phyloP scores from a whole-genome alignment of 2,888 invertebrate species.

The Dicyrtomina minuta region DNA sequence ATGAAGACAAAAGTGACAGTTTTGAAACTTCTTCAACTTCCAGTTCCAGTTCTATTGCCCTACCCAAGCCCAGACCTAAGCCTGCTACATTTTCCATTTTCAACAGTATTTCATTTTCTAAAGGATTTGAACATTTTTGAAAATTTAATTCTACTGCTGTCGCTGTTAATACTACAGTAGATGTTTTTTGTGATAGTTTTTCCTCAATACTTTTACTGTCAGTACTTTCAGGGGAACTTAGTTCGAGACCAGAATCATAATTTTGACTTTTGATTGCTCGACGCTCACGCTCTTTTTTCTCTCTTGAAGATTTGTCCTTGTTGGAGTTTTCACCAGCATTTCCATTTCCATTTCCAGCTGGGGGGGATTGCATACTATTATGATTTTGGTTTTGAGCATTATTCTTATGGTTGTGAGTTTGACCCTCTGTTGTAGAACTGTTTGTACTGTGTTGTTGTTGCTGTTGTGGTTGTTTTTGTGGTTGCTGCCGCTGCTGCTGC shows the following conservation, averaged over 20 bases:
- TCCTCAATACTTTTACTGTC: not conserved
- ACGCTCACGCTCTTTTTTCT: not conserved
- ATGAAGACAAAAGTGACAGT: too few species aligned
- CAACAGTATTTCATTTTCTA: too few species aligned
- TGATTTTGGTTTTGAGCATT: not conserved
- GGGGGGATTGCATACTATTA: not conserved
- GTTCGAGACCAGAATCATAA: slow-evolving; percentile 52
- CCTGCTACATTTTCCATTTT: too few species aligned
- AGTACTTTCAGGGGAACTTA: slow-evolving; percentile 49
- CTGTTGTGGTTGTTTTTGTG: not conserved
- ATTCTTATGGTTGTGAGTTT: not conserved
- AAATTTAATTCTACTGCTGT: not conserved
- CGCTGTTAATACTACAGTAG: not conserved
- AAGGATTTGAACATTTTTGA: not conserved
- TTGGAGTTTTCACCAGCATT: not conserved
- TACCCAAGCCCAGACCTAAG: too few species aligned
- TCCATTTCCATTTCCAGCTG: not conserved
- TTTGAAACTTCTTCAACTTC: too few species aligned
- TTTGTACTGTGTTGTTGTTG: not conserved
- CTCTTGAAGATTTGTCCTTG: not conserved
- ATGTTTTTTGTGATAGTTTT: not conserved
- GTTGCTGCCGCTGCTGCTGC: not conserved
- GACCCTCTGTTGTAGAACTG: not conserved
- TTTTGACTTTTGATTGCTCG: slow-evolving; percentile 8
- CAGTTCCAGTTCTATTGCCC: too few species aligned